Conservation (phyloP, 2,888 invertebrate species). For the Chloroclysta siterata region DNA sequence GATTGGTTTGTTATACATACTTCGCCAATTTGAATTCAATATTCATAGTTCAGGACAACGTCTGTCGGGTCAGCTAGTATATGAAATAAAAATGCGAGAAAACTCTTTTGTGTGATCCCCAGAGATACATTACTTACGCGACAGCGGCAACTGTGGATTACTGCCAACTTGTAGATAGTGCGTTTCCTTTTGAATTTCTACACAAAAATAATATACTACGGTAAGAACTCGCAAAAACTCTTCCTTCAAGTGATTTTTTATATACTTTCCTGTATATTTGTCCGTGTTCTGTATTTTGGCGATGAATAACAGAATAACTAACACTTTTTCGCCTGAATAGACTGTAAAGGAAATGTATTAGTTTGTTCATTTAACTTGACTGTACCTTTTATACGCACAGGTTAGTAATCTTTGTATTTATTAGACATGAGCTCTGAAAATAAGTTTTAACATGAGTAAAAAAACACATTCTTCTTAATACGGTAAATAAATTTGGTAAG, state of each 20-base stretch:
- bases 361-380: slow-evolving; percentile 1
- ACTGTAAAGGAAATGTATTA: neutral
- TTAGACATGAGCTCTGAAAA: too few relatives aligned
- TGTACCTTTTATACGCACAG: too few relatives aligned
- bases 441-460: too few relatives aligned
- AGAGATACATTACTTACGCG: slow-evolving; percentile 29
- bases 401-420: too few relatives aligned
- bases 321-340: slow-evolving; percentile 11
- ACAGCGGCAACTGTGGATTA: slow-evolving; percentile 16
- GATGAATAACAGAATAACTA: slow-evolving; percentile 1
- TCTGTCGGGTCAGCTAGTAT: too few relatives aligned
- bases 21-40: too few relatives aligned
- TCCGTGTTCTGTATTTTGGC: neutral
- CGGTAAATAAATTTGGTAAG: too few relatives aligned
- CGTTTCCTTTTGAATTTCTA: slow-evolving; percentile 32
- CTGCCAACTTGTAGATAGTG: slow-evolving; percentile 34
- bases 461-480: too few relatives aligned
- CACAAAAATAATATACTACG: neutral
- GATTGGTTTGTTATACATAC: too few relatives aligned
- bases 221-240: neutral
- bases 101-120: slow-evolving; percentile 11
- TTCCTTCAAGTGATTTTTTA: neutral
- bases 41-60: too few relatives aligned
- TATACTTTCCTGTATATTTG: neutral
- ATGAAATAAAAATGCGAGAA: neutral